Base-by-base conservation (phyloP, 2,888 invertebrate species). In the Oscheius sp. region DNA sequence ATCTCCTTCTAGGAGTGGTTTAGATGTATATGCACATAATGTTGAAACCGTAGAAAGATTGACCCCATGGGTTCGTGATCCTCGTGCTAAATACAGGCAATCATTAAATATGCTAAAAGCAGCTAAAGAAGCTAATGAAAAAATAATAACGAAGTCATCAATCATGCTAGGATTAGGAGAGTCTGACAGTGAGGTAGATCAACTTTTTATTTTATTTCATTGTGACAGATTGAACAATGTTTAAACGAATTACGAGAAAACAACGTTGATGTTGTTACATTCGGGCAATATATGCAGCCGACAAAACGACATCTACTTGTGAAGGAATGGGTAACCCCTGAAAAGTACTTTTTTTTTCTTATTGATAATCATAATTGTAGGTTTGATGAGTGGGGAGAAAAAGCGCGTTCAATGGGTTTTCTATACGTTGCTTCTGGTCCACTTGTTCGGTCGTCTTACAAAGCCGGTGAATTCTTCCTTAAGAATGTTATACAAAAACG, bases 201-300 rank as follows among this genome's bases (percentile, higher is more conserved):
- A 14, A n/a, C 5, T 8, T 17, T n/a, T 54, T 33, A 5, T n/a
- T 49, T n/a, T n/a, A n/a, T n/a, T n/a, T n/a, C n/a, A n/a, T n/a
- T n/a, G n/a, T 49, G 59, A 24, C 33, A 71, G 67, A 72, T 84
- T 24, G 71, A 74, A 49, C 68, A 74, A 54, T 73, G 77, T 30
- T 68, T 84, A 69, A 47, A 12, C 14, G 83, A 84, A 70, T 69
- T 84, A n/a, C 72, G 77, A 3, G 38, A 45, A 1, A 74, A 72
- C 45, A 92, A 91, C 36, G 97, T 99, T 0, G 97, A 97, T 87
- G 96, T 96, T 86, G 87, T 99, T 0, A 98, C 98, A 0, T 89
- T 98, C 4, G 98, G 98, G 0, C 98, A 98, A 86, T 98, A 99
- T 88, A 98, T 99, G 96, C 98, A 99, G 87, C 98, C 98, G 0